Evolutionary conservation across 1,140 invertebrate species (phyloP).

Genomic region (Wiebesia pumilae): DNA sequence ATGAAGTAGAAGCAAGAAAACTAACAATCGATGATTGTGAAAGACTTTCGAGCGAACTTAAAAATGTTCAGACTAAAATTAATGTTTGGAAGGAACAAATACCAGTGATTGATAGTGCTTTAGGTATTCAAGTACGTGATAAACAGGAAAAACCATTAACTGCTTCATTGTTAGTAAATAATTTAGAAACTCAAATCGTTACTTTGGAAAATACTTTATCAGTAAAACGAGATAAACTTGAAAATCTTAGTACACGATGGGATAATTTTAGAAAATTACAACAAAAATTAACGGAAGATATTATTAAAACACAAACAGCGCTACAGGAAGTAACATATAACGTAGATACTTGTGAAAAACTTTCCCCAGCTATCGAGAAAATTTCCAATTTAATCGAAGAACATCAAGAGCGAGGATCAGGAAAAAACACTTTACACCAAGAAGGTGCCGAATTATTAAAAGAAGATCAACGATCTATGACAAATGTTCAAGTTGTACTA

Average conservation of each 20-base stretch:
- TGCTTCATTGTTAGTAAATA: conserved; percentile 81
- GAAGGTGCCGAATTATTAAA: conserved; percentile 86
- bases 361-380: conserved; percentile 78
- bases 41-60: conserved; percentile 81
- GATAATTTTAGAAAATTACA: conserved; percentile 82
- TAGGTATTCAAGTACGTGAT: conserved; percentile 81
- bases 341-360: conserved; percentile 75
- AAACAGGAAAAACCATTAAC: conserved; percentile 81
- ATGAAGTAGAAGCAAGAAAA: conserved; percentile 85
- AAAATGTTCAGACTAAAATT: conserved; percentile 80
- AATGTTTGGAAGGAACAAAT: conserved; percentile 82
- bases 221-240: conserved; percentile 79
- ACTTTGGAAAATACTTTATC: conserved; percentile 80
- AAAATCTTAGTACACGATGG: conserved; percentile 82
- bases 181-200: conserved; percentile 82
- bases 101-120: conserved; percentile 80
- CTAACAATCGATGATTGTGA: conserved; percentile 80
- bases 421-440: conserved; percentile 79
- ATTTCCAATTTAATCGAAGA: conserved; percentile 74
- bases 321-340: conserved; percentile 75
- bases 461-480: conserved; percentile 86
- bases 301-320: conserved; percentile 77
- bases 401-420: conserved; percentile 72
- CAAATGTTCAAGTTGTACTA: conserved; percentile 85
- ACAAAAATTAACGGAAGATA: conserved; percentile 79